Evolutionary conservation across 2,797 vertebrate genomes (phyloP).

Genomic region (Oophaga sylvatica): DNA sequence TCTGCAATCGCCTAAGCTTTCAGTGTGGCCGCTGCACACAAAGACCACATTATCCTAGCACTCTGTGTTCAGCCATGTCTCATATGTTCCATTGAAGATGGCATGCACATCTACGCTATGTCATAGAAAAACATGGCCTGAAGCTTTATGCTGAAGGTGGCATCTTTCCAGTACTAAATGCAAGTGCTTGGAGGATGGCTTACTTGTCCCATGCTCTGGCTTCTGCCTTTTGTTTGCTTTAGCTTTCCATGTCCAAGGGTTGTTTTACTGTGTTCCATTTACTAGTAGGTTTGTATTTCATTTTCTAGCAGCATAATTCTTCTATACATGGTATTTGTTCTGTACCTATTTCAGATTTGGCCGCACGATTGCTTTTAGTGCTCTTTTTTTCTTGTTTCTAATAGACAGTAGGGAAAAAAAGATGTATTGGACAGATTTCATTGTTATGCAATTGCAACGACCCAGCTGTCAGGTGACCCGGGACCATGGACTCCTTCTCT

Average conservation of each 20-base stretch:
- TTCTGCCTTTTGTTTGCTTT: constrained; percentile 20
- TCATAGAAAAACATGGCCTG: constrained; percentile 26
- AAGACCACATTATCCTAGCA: constrained; percentile 36
- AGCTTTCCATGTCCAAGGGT: not conserved
- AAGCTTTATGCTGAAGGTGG: not conserved
- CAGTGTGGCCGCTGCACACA: constrained; percentile 10
- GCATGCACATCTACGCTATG: constrained; percentile 10
- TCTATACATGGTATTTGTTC: not conserved
- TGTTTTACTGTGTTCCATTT: not conserved
- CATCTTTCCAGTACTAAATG: constrained; percentile 29
- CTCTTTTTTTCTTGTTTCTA: not conserved
- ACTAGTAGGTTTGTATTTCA: not conserved
- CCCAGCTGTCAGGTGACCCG: too few species aligned
- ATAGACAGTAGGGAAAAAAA: not conserved
- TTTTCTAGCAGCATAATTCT: not conserved
- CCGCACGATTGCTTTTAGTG: not conserved
- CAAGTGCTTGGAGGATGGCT: constrained; percentile 3
- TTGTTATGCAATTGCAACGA: too few species aligned
- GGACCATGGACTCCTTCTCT: too few species aligned
- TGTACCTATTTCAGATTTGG: not conserved
- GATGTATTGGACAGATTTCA: not conserved
- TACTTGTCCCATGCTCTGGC: not conserved
- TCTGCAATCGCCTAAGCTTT: not conserved
- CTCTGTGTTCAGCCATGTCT: constrained; percentile 18
- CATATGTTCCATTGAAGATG: constrained; percentile 27